phyloP scores from a whole-genome alignment of 2,797 vertebrate species.

The Arnoldichthys spilopterus region DNA sequence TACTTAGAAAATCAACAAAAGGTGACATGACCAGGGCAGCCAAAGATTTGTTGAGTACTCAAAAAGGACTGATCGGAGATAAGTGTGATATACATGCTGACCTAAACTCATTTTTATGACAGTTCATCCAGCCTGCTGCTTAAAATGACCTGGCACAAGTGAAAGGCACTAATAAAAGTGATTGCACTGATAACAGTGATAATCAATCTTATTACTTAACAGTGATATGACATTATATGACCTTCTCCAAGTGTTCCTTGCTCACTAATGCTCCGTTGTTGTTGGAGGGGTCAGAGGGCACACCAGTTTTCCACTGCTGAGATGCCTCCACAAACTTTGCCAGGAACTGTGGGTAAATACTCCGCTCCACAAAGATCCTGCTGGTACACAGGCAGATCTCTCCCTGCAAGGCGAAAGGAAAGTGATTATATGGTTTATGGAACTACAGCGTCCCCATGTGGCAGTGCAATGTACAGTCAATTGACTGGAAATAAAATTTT shows the following conservation, averaged over 20 bases:
- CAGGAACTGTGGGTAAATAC: constrained; percentile 88
- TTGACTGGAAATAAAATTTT: neutral
- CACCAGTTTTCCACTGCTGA: constrained; percentile 89
- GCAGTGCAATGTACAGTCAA: neutral
- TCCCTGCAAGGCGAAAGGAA: constrained; percentile 76
- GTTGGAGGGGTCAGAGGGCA: constrained; percentile 82
- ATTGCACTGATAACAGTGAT: neutral
- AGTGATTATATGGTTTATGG: neutral
- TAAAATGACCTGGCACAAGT: neutral
- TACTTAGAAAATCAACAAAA: too few relatives aligned
- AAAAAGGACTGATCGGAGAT: too few relatives aligned
- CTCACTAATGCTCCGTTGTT: constrained; percentile 91
- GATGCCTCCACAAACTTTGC: constrained; percentile 87
- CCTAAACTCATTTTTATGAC: too few relatives aligned
- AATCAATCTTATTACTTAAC: too few relatives aligned
- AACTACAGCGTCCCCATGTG: constrained; percentile 23
- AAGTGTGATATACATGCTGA: too few relatives aligned
- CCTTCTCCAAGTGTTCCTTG: constrained; percentile 93
- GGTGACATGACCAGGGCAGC: too few relatives aligned
- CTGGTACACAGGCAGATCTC: constrained; percentile 97
- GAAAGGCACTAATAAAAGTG: too few relatives aligned
- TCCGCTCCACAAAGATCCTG: constrained; percentile 92
- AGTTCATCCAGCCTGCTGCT: neutral
- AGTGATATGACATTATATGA: constrained; percentile 52
- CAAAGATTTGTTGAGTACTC: too few relatives aligned